Base-by-base conservation (phyloP, 2,113 vertebrate genomes). In the Pica pica region DNA sequence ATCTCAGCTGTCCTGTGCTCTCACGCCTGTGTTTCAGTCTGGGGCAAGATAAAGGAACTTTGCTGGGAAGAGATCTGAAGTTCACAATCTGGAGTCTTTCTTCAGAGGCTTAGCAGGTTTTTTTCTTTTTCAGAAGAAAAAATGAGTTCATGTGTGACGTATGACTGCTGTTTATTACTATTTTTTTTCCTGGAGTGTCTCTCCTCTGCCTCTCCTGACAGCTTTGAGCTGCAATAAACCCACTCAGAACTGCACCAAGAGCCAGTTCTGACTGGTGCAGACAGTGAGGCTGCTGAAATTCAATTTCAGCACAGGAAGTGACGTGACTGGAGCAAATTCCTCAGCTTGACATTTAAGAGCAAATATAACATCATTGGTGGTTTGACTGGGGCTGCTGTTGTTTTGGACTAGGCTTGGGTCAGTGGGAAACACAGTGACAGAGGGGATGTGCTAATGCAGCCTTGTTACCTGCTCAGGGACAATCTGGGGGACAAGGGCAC, bases 281-380 rank as follows among this genome's bases (percentile, higher is more conserved):
- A 30, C 91, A 47, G 59, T 0, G 55, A 17, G 4, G 82, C 94
- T 67, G 93, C 91, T 80, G 88, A 65, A 91, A 77, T 35, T 33
- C 0, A 9, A 70, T 91, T 93, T 93, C 27, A 0, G 93, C 82
- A 59, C 59, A 74, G 94, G 91, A 96, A 95, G 84, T 74, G 89
- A 92, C 83, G 47, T 3, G 83, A 31, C 83, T 92, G 86, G 87
- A 88, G 89, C 57, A 59, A 92, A 96, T 96, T 96, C 93, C 80
- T 81, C 77, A 60, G 83, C 91, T 71, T 92, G 86, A 95, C 90
- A 87, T 94, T 94, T 89, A 74, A 86, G 77, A 91, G 86, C 47
- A 93, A 87, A 81, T 77, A 41, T 2, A 87, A 89, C 83, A 83
- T 49, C 76, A 18, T 0, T 47, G 79, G 87, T 88, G 92, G 93